A percentile compares a stretch with the other conserved stretches of the same genome.
Conservation (phyloP, 2,797 vertebrate genomes). For the Salarias fasciatus region DNA sequence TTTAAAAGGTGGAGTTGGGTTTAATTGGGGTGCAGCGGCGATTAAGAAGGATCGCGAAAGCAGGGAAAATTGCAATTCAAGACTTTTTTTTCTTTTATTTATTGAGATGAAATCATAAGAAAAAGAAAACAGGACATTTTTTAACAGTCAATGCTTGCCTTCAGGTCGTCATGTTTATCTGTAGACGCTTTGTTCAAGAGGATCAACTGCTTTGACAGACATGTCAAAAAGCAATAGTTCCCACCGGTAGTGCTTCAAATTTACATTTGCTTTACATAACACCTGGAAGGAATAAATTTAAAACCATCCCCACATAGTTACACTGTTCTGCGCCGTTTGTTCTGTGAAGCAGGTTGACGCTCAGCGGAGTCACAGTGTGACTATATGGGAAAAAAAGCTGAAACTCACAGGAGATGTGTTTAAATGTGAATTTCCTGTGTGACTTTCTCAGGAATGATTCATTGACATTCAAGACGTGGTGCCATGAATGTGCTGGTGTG, state of each 20-base stretch:
- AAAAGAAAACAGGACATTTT: too few species aligned
- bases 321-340: background rate
- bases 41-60: too few species aligned
- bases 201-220: background rate
- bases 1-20: too few species aligned
- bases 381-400: conserved; percentile 8
- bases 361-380: conserved; percentile 6
- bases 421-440: conserved; percentile 32
- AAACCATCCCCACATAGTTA: background rate
- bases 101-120: too few species aligned
- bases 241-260: background rate
- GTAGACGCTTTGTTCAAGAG: background rate
- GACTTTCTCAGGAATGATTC: conserved; percentile 30
- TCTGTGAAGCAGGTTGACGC: background rate
- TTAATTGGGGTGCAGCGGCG: too few species aligned
- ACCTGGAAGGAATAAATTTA: background rate
- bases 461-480: conserved; percentile 51
- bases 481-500: conserved; percentile 39
- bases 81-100: too few species aligned
- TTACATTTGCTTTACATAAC: background rate
- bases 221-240: background rate
- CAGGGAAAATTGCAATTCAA: too few species aligned
- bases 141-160: background rate
- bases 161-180: too few species aligned
- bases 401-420: background rate